Evolutionary conservation across 2,888 invertebrate species (phyloP).

Genomic region (Troides oblongomaculatus): DNA sequence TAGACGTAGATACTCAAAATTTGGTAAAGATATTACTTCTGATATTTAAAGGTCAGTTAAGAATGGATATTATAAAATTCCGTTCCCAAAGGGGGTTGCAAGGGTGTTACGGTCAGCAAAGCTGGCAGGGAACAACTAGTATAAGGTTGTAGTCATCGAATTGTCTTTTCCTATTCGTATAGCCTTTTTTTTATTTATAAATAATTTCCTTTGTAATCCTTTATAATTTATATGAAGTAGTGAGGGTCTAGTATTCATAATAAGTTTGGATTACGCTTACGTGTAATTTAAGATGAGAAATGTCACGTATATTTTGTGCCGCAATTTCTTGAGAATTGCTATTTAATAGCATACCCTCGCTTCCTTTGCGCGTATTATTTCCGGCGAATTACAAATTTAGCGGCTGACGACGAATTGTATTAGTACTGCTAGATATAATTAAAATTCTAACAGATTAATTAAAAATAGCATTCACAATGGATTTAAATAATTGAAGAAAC

Average conservation of each 20-base stretch:
- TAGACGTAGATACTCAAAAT: too few relatives aligned
- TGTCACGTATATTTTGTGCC: background rate
- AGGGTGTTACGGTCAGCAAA: too few relatives aligned
- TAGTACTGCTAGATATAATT: background rate
- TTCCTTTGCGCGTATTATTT: background rate
- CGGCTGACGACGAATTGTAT: background rate
- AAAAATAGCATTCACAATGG: background rate
- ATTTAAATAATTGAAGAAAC: too few relatives aligned
- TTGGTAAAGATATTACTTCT: too few relatives aligned
- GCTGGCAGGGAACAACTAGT: too few relatives aligned
- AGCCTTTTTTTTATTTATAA: too few relatives aligned
- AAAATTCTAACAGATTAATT: slow-evolving; percentile 1
- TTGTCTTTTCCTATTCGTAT: too few relatives aligned
- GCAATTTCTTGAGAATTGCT: background rate
- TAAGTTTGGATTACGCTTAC: background rate
- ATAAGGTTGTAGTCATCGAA: too few relatives aligned
- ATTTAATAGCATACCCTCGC: background rate
- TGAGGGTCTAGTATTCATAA: background rate
- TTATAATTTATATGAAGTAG: background rate
- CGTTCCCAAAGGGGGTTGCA: too few relatives aligned
- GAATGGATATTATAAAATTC: too few relatives aligned
- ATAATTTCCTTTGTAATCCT: too few relatives aligned
- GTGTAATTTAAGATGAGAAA: background rate
- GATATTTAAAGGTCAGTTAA: too few relatives aligned
- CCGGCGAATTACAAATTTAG: slow-evolving; percentile 1